These are phyloP conservation scores for Virgularia gustaviana DNA, from an alignment of 92 coral and sea anemone species.

Conservation along the genomic window DNA sequence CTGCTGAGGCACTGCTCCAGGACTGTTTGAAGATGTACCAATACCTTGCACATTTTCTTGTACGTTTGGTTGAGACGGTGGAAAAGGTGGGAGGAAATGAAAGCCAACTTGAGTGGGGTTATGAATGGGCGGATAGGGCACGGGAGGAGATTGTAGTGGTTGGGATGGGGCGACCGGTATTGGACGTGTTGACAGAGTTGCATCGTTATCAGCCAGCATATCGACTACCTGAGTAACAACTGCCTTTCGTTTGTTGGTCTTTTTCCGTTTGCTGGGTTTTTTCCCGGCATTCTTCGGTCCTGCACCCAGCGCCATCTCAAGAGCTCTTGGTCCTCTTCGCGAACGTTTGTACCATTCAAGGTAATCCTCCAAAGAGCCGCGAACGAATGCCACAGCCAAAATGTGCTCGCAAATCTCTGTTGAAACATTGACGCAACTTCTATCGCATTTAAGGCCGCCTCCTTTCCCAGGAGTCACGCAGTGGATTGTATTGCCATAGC, in stretches of 20 bases:
- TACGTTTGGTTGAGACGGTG: too few relatives aligned
- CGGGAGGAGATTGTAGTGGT: too few relatives aligned
- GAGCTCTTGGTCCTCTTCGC: conserved; percentile 18
- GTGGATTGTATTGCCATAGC: conserved; percentile 36
- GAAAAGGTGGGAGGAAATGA: too few relatives aligned
- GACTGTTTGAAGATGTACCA: too few relatives aligned
- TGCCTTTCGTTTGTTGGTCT: conserved; percentile 1
- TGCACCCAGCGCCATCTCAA: conserved; percentile 16
- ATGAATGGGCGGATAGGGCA: too few relatives aligned
- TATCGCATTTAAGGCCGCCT: conserved; percentile 40
- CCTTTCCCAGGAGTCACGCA: conserved; percentile 45
- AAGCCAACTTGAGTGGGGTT: too few relatives aligned
- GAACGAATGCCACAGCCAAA: conserved; percentile 41
- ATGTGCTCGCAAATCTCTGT: conserved; percentile 39
- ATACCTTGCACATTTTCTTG: too few relatives aligned
- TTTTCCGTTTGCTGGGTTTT: conserved; percentile 33
- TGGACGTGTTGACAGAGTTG: too few relatives aligned
- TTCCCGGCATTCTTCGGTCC: conserved; percentile 43
- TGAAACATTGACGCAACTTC: conserved; percentile 36
- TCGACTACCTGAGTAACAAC: conserved; percentile 21
- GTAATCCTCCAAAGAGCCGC: conserved; percentile 7
- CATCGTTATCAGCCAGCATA: conserved; percentile 5
- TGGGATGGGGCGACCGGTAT: too few relatives aligned
- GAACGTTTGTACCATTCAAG: conserved; percentile 35
- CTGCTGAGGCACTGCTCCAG: too few relatives aligned